Percentiles rank a stretch among this genome's conserved stretches.
These are phyloP conservation scores for Lethrus apterus DNA, from an alignment of 1,140 invertebrate genomes.

Conservation along the genomic window DNA sequence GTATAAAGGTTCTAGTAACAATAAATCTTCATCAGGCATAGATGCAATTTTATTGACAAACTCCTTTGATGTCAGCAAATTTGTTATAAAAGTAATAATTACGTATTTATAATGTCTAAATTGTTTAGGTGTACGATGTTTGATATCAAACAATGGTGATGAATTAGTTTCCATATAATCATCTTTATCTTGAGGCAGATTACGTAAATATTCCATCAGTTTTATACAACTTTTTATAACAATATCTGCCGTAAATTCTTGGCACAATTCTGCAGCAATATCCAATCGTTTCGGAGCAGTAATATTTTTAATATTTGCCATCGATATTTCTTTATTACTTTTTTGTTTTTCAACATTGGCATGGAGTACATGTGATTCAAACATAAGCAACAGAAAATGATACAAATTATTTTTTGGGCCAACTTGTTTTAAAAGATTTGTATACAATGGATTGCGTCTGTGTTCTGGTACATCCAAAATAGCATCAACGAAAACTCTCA, in stretches of 20 bases:
- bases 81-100: constrained; percentile 61
- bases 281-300: constrained; percentile 52
- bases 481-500: constrained; percentile 85
- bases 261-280: constrained; percentile 58
- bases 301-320: constrained; percentile 33
- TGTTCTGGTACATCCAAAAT: constrained; percentile 86
- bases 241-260: constrained; percentile 56
- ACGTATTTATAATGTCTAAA: constrained; percentile 76
- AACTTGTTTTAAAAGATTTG: constrained; percentile 68
- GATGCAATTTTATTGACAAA: constrained; percentile 60
- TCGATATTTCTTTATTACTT: constrained; percentile 25
- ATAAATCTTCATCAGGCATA: constrained; percentile 40
- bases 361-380: constrained; percentile 59
- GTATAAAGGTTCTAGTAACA: constrained; percentile 51
- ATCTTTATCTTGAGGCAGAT: constrained; percentile 58
- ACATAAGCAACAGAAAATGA: constrained; percentile 62
- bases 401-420: constrained; percentile 65
- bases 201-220: constrained; percentile 56
- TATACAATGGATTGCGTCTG: constrained; percentile 70
- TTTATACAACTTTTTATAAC: constrained; percentile 58
- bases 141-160: constrained; percentile 64
- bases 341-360: constrained; percentile 40
- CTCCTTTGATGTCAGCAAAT: constrained; percentile 54
- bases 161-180: constrained; percentile 42
- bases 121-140: constrained; percentile 59